Evolutionary conservation across 2,113 vertebrate genomes (phyloP), one percentile per base, ranked within the genome.

Genomic region (Gorsachius goisagi): DNA sequence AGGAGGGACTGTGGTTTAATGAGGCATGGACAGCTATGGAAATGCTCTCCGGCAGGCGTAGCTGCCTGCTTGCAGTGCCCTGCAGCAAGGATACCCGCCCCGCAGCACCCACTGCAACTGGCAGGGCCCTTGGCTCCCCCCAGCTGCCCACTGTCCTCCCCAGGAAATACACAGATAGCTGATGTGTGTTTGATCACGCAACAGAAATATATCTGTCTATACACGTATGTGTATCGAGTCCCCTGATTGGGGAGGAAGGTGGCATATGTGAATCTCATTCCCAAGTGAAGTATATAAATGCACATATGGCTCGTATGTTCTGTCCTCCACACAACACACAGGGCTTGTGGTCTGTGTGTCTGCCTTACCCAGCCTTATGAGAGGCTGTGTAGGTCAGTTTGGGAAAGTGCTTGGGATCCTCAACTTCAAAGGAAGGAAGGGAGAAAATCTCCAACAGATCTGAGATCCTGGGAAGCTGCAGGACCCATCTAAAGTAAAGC

Each of bases 271-370:
- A 49, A 59, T 41, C 19, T 62, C 64, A 16, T 15, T 10, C 28
- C 4, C 30, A 74, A 76, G 35, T 0, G 9, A 27, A 8, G 23
- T 8, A 13, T 8, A n/a, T 9, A 49, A 58, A 52, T 12, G 15
- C 15, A 69, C 24, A 37, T 0, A 1, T 2, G 5, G 30, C 17
- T 63, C 47, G 18, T 0, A 0, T 5, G 15, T 50, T 19, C 9
- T 39, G 72, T 91, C 28, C 18, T 62, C 37, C 32, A n/a, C 9
- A 5, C 2, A 39, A 41, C 22, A 56, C 13, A 12, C 52, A 47
- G 28, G 52, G 21, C 35, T 84, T 7, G 2, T 3, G 20, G 27
- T 22, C 55, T 55, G 6, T 28, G 19, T 7, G 16, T 45, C 32
- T 47, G 47, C 17, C 47, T 90, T 69, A 67, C 49, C 39, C 19